phyloP scores from a whole-genome alignment of 1,140 invertebrate genomes.

The Musca vetustissima region DNA sequence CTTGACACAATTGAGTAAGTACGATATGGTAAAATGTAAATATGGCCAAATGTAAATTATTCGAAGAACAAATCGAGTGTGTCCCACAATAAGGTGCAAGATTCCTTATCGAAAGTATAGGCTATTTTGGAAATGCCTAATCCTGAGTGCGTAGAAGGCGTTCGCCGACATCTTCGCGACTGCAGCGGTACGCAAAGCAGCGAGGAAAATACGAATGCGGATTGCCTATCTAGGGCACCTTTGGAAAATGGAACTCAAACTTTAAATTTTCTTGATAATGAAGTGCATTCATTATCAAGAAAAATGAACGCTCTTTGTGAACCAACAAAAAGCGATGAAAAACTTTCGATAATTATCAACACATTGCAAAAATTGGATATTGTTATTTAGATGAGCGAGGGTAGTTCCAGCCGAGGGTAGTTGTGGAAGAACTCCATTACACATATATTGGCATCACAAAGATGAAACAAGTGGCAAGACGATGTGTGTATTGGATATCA shows the following conservation, averaged over 20 bases:
- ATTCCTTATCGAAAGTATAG: slow-evolving; percentile 28
- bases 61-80: slow-evolving; percentile 31
- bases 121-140: slow-evolving; percentile 33
- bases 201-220: slow-evolving; percentile 38
- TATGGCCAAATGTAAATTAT: slow-evolving; percentile 32
- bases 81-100: not conserved
- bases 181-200: no score
- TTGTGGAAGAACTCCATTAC: no score
- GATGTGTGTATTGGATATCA: not conserved
- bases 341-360: no score
- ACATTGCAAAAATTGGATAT: no score
- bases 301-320: not conserved
- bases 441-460: no score
- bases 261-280: no score
- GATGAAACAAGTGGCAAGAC: no score
- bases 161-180: slow-evolving; percentile 4
- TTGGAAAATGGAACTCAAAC: not conserved
- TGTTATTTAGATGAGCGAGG: no score
- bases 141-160: slow-evolving; percentile 27
- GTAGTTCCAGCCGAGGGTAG: no score
- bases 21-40: slow-evolving; percentile 29
- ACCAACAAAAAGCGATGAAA: no score
- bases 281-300: no score
- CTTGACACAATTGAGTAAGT: slow-evolving; percentile 1
- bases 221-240: slow-evolving; percentile 11